Base-by-base conservation (phyloP, 2,113 vertebrate species). In the Myiozetetes cayanensis region DNA sequence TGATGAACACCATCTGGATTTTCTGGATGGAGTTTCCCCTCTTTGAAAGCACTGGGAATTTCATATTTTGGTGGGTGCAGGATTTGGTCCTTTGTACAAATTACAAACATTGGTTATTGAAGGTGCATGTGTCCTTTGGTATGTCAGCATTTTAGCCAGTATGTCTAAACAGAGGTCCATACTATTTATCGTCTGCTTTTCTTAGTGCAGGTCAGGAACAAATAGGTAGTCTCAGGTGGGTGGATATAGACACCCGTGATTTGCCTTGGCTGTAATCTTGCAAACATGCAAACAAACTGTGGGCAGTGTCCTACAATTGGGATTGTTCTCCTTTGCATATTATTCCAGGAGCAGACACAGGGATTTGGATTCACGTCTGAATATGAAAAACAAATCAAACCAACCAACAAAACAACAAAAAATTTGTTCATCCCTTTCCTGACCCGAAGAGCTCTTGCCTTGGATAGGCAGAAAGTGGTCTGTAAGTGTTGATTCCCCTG, bases 291-390 rank as follows among this genome's bases (percentile, higher is more conserved):
- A 30, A 79, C 25, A 79, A 56, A 21, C 43, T 49, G 14, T 63
- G 28, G 27, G 63, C 66, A 37, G 12, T 0, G 0, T n/a, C 35
- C 30, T 73, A 10, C 15, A 59, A 4, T 20, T 44, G 46, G 19
- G 22, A 30, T 55, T 70, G n/a, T 18, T 21, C 21, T 65, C 25
- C 4, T 12, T 33, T 70, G 17, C 22, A 6, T 79, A 4, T 28
- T 65, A 61, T 68, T 68, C 7, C 11, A 62, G 55, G 14, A 80
- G 11, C 13, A 58, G 72, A 13, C 9, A 35, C 1, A 18, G 25
- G 28, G 16, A 52, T 61, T 80, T 49, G 70, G 16, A 25, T 41
- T 56, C 1, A 20, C 28, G 19, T 67, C 24, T 62, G 41, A 87
- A 63, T 84, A 56, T 28, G 22, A 75, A 39, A 85, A 53, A 61